Percentiles rank a stretch among this genome's conserved stretches.
phyloP scores from a whole-genome alignment of 2,888 invertebrate genomes.

The Lacanobia wlatinum region DNA sequence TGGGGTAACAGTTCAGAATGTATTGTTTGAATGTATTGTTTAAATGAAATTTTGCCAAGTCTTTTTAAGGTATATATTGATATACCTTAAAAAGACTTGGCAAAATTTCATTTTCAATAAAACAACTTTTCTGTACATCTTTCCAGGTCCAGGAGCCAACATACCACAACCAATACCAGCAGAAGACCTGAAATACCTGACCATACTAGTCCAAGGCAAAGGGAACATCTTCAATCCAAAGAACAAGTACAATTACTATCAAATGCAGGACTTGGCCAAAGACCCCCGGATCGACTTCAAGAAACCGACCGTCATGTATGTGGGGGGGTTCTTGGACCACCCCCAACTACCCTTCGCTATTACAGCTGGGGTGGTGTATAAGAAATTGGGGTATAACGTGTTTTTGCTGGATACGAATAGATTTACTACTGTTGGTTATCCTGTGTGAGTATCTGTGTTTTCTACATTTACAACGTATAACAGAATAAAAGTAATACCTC shows the following conservation, averaged over 20 bases:
- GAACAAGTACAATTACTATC: conserved; percentile 77
- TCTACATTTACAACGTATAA: too few species aligned
- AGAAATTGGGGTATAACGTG: conserved; percentile 76
- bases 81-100: too few species aligned
- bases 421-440: conserved; percentile 79
- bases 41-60: too few species aligned
- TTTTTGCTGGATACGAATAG: conserved; percentile 74
- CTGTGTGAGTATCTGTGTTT: conserved; percentile 73
- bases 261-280: conserved; percentile 73
- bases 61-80: too few species aligned
- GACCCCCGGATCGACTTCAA: conserved; percentile 72
- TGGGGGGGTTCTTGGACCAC: conserved; percentile 80
- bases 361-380: conserved; percentile 70
- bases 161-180: conserved; percentile 74
- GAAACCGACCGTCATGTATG: conserved; percentile 78
- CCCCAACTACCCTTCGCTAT: conserved; percentile 70
- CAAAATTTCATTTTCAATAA: background rate
- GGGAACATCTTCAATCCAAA: conserved; percentile 55
- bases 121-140: background rate
- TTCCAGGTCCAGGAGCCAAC: conserved; percentile 79
- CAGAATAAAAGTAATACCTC: too few species aligned
- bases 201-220: conserved; percentile 70
- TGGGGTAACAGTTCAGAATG: too few species aligned
- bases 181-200: conserved; percentile 74
- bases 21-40: too few species aligned